Conservation (phyloP, 2,888 invertebrate genomes). For the Epistrophella euchroma region DNA sequence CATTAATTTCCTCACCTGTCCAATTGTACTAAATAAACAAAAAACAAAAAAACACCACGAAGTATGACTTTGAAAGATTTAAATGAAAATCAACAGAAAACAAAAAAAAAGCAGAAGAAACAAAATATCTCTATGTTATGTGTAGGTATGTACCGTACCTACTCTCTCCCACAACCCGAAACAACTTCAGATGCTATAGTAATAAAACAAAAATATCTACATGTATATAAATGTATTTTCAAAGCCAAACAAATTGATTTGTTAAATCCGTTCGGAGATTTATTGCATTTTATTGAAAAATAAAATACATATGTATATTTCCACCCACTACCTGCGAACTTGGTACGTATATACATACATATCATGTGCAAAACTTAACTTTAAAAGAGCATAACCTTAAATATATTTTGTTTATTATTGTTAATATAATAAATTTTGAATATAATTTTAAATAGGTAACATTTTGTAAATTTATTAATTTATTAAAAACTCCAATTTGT, state of each 20-base stretch:
- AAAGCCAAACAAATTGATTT: slow-evolving; percentile 70
- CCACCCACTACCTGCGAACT: slow-evolving; percentile 2
- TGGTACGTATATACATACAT: not conserved
- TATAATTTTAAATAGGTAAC: slow-evolving; percentile 8
- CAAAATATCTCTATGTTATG: no score
- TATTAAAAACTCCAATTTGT: slow-evolving; percentile 6
- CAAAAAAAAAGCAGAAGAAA: not conserved
- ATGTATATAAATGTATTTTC: not conserved
- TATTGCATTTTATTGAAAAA: slow-evolving; percentile 55
- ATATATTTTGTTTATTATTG: not conserved
- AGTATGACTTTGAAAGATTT: slow-evolving; percentile 50
- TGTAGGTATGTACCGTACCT: no score
- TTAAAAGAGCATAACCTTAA: not conserved
- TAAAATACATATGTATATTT: not conserved
- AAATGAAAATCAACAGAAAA: slow-evolving; percentile 62
- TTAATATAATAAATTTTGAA: slow-evolving; percentile 4
- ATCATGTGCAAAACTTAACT: not conserved
- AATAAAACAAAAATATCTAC: slow-evolving; percentile 8
- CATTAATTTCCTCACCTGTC: slow-evolving; percentile 64
- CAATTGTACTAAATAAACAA: slow-evolving; percentile 66
- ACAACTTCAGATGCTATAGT: slow-evolving; percentile 11
- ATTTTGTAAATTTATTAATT: slow-evolving; percentile 3
- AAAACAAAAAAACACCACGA: not conserved
- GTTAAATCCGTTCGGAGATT: slow-evolving; percentile 65
- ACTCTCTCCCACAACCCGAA: slow-evolving; percentile 6